Percentiles rank a stretch among this genome's conserved stretches.
Conservation (phyloP, 2,888 invertebrate species). For the Abrostola triplasia region DNA sequence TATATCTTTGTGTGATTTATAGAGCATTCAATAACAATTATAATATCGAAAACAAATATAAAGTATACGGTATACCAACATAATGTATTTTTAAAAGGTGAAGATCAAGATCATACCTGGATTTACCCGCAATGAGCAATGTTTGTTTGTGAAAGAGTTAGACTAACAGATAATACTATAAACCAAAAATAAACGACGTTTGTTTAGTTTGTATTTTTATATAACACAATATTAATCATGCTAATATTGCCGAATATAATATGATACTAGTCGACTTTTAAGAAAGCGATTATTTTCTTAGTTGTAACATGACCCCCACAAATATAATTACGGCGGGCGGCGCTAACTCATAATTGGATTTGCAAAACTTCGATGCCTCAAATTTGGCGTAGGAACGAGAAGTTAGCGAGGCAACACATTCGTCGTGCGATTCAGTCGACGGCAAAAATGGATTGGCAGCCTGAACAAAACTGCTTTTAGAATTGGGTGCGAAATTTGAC, state of each 20-base stretch:
- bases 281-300: conserved; percentile 52
- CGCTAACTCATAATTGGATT: conserved; percentile 57
- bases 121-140: too few relatives aligned
- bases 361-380: conserved; percentile 43
- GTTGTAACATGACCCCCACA: conserved; percentile 61
- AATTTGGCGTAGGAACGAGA: conserved; percentile 44
- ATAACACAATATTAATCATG: background rate
- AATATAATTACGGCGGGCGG: conserved; percentile 51
- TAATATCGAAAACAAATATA: too few relatives aligned
- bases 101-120: too few relatives aligned
- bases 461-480: conserved; percentile 16
- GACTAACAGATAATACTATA: too few relatives aligned
- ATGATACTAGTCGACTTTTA: conserved; percentile 9
- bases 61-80: too few relatives aligned
- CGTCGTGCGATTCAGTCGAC: conserved; percentile 30
- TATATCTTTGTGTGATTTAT: conserved; percentile 18
- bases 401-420: conserved; percentile 33
- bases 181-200: too few relatives aligned
- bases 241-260: background rate
- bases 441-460: conserved; percentile 27
- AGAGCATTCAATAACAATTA: conserved; percentile 2
- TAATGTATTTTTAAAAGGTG: too few relatives aligned
- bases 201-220: too few relatives aligned
- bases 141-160: too few relatives aligned
- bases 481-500: conserved; percentile 20